Percentiles rank a stretch among this genome's conserved stretches.
phyloP scores from a whole-genome alignment of 2,113 vertebrate species.

The Cygnus buccinator region DNA sequence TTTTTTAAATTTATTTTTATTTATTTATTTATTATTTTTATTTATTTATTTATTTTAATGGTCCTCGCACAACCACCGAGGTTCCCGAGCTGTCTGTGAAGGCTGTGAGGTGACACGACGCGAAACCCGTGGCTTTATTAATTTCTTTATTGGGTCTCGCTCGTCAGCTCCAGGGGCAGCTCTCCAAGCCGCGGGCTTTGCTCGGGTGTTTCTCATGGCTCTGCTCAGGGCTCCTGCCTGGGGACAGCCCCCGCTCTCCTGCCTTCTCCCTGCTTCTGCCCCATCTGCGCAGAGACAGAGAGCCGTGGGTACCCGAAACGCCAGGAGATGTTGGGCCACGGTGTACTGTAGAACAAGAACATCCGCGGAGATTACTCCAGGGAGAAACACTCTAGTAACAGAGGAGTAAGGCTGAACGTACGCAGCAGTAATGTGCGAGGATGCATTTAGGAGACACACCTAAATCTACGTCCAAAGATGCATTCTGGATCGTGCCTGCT shows the following conservation, averaged over 20 bases:
- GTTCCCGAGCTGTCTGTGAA: neutral
- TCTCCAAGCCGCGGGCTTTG: neutral
- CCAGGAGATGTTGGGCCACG: neutral
- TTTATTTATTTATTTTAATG: neutral
- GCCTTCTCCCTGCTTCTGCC: neutral
- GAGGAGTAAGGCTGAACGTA: neutral
- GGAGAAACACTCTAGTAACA: neutral
- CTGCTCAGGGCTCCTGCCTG: neutral
- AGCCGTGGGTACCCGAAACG: accelerated
- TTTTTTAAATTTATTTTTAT: too few species aligned
- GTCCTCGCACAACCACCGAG: neutral
- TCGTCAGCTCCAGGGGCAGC: neutral
- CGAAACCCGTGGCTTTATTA: neutral
- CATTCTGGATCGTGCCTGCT: neutral
- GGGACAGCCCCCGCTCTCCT: neutral
- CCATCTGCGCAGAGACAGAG: neutral
- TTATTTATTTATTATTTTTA: neutral
- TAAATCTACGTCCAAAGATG: neutral
- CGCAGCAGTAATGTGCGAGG: neutral
- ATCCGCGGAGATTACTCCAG: neutral
- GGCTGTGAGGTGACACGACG: neutral
- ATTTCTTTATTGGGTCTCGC: neutral
- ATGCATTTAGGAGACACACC: neutral
- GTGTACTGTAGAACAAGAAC: accelerated
- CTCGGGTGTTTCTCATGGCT: neutral